Evolutionary conservation across 2,888 invertebrate genomes (phyloP).

Genomic region (Drosophila vallismaia): DNA sequence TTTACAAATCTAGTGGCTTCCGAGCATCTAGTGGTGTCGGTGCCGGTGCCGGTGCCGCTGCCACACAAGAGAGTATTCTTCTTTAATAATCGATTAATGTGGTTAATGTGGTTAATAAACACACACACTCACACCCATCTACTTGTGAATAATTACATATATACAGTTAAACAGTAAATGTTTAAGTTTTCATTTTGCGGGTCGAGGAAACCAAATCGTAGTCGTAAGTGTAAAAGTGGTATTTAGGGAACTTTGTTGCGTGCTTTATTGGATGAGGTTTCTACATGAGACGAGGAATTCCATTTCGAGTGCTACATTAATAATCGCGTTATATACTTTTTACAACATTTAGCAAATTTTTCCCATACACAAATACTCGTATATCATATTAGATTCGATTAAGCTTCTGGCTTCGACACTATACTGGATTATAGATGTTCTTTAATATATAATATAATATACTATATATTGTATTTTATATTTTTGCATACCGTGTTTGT

Average conservation of each 20-base stretch:
- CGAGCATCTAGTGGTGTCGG: too few species aligned
- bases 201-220: slow-evolving; percentile 38
- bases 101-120: slow-evolving; percentile 30
- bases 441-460: not conserved
- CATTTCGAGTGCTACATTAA: slow-evolving; percentile 44
- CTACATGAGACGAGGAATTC: slow-evolving; percentile 31
- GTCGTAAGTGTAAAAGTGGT: slow-evolving; percentile 2
- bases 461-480: not conserved
- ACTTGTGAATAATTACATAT: slow-evolving; percentile 66
- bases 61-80: slow-evolving; percentile 18
- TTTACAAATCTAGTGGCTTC: slow-evolving; percentile 30
- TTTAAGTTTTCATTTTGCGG: slow-evolving; percentile 32
- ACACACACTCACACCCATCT: slow-evolving; percentile 3
- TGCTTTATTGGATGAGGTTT: slow-evolving; percentile 38
- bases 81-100: slow-evolving; percentile 30
- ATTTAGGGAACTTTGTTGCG: slow-evolving; percentile 34
- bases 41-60: not conserved
- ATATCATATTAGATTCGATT: slow-evolving; percentile 36
- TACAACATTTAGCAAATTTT: slow-evolving; percentile 71
- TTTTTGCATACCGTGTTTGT: slow-evolving; percentile 21
- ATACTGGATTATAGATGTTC: slow-evolving; percentile 10
- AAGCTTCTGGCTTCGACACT: slow-evolving; percentile 23
- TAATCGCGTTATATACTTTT: slow-evolving; percentile 46
- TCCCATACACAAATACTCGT: slow-evolving; percentile 42
- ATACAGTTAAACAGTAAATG: slow-evolving; percentile 62